phyloP scores from a whole-genome alignment of 2,113 vertebrate species.

The Cheirogaleus medius region DNA sequence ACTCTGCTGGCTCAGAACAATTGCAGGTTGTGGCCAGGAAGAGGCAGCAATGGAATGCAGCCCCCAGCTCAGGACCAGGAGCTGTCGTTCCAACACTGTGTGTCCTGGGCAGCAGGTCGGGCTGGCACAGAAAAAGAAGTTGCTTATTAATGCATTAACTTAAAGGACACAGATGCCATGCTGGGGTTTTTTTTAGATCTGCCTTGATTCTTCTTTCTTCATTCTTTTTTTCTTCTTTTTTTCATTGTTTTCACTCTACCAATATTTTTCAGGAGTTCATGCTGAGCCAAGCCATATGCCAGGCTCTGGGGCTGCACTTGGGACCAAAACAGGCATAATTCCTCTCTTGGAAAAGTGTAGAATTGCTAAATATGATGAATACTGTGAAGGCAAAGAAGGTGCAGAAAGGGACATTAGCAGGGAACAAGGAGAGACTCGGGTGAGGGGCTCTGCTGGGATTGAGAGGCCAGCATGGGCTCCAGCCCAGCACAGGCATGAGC shows the following conservation, averaged over 20 bases:
- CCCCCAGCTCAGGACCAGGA: fast-evolving
- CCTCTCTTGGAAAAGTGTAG: too few species aligned
- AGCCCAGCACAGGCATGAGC: neutral
- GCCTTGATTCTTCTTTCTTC: neutral
- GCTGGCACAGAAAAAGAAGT: neutral
- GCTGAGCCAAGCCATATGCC: neutral
- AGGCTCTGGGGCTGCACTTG: neutral
- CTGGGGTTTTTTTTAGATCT: neutral
- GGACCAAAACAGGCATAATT: neutral
- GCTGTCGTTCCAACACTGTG: neutral
- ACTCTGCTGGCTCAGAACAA: neutral
- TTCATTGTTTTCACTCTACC: neutral
- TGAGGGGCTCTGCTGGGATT: fast-evolving
- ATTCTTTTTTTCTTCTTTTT: neutral
- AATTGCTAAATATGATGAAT: neutral
- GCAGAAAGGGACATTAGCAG: neutral
- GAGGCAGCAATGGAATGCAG: neutral
- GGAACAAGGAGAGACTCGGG: fast-evolving
- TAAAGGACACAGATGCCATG: neutral
- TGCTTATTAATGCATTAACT: neutral
- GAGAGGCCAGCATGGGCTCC: neutral
- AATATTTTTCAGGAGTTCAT: neutral
- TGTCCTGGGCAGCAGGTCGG: neutral
- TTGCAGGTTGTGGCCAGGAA: neutral
- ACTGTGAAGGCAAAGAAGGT: neutral